A percentile compares a stretch with the other conserved stretches of the same genome.
phyloP scores from a whole-genome alignment of 2,113 vertebrate genomes.

The Lota lota region DNA sequence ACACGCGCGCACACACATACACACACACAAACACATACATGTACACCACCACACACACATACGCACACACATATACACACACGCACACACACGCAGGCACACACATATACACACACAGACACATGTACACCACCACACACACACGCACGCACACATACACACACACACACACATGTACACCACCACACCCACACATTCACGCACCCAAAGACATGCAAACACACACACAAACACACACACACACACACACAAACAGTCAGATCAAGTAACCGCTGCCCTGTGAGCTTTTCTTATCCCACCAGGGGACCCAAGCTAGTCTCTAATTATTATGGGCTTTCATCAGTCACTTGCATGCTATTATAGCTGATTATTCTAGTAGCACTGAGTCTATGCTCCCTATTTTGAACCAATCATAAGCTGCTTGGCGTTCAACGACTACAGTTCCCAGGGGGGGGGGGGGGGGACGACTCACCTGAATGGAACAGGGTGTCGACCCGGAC shows the following conservation, averaged over 20 bases:
- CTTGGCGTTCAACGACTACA: no score
- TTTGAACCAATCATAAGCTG: not conserved
- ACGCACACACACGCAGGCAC: no score
- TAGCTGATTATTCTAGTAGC: not conserved
- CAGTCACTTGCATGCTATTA: not conserved
- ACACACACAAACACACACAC: not conserved
- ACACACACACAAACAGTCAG: not conserved
- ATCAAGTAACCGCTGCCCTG: no score
- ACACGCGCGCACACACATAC: no score
- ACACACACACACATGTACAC: no score
- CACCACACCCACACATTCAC: no score
- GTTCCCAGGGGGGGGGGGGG: not conserved
- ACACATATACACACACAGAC: no score
- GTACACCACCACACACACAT: no score
- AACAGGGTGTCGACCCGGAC: slow-evolving; percentile 88
- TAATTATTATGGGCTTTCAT: not conserved
- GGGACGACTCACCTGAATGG: slow-evolving; percentile 82
- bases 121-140: no score
- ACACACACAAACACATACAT: no score
- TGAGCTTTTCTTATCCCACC: not conserved
- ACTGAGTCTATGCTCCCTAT: not conserved
- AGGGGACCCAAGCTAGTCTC: not conserved
- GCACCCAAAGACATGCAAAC: not conserved
- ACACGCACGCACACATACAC: no score
- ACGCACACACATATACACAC: no score